Conservation (phyloP, 2,888 invertebrate species). For the Uloborus plumipes region DNA sequence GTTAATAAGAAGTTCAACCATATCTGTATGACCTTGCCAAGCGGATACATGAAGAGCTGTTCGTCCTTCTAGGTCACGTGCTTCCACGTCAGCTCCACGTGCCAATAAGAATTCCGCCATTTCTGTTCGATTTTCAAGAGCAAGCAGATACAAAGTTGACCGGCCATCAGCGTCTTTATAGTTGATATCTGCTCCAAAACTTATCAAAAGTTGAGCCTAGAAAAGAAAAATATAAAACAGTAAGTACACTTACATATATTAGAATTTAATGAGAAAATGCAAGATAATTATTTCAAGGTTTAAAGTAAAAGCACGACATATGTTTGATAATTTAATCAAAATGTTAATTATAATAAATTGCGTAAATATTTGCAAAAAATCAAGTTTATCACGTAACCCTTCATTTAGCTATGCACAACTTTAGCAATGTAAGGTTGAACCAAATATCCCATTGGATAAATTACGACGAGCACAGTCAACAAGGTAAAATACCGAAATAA, state of each 20-base stretch:
- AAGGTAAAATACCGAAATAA: no score
- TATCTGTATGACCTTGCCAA: constrained; percentile 94
- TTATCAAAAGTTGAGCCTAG: constrained; percentile 75
- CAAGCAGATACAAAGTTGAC: constrained; percentile 91
- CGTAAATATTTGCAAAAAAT: no score
- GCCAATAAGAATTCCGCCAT: constrained; percentile 66
- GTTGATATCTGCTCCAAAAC: constrained; percentile 86
- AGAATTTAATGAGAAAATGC: no score
- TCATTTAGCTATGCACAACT: no score
- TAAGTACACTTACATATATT: no score
- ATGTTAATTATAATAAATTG: no score
- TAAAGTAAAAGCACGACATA: background rate
- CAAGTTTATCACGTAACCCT: no score
- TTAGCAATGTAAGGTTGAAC: no score
- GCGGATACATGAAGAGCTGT: constrained; percentile 91
- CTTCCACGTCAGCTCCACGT: constrained; percentile 81
- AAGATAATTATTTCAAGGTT: background rate
- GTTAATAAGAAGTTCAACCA: constrained; percentile 87
- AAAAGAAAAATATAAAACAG: background rate
- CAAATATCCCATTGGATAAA: no score
- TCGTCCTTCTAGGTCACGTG: constrained; percentile 90
- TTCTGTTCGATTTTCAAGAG: constrained; percentile 73
- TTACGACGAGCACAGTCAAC: no score
- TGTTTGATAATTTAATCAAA: no score
- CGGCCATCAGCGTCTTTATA: constrained; percentile 92